Percentiles rank a stretch among this genome's conserved stretches.
phyloP scores from a whole-genome alignment of 2,797 vertebrate genomes.

The Steatocranus sp. region DNA sequence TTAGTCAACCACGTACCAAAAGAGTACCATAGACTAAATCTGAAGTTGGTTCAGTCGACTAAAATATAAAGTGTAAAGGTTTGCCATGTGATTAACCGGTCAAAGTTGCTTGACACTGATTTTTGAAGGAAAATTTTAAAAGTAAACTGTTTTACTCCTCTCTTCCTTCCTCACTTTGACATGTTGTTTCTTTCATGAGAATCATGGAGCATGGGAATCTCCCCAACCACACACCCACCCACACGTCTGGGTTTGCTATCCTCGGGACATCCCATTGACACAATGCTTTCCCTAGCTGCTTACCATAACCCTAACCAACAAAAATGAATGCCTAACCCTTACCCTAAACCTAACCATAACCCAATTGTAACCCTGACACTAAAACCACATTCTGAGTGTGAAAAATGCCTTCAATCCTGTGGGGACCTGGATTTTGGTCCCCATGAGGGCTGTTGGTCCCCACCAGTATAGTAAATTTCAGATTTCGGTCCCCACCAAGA shows the following conservation, averaged over 20 bases:
- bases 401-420: not conserved
- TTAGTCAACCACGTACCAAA: not conserved
- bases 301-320: not conserved
- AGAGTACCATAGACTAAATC: not conserved
- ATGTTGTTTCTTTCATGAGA: not conserved
- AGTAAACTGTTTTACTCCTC: not conserved
- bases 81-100: not conserved
- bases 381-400: not conserved
- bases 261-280: not conserved
- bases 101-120: not conserved
- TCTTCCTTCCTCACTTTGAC: not conserved
- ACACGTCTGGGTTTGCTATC: not conserved
- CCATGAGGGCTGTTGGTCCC: not conserved
- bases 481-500: not conserved
- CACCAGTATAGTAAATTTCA: not conserved
- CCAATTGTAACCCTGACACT: not conserved
- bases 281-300: not conserved
- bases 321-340: not conserved
- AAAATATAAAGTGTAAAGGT: not conserved
- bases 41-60: not conserved
- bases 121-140: not conserved
- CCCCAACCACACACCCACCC: not conserved
- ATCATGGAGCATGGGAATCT: not conserved
- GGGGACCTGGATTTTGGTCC: not conserved
- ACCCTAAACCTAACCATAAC: not conserved